Percentiles rank a stretch among this genome's conserved stretches.
These are phyloP conservation scores for Timema cristinae DNA, from an alignment of 2,888 invertebrate genomes.

Conservation along the genomic window DNA sequence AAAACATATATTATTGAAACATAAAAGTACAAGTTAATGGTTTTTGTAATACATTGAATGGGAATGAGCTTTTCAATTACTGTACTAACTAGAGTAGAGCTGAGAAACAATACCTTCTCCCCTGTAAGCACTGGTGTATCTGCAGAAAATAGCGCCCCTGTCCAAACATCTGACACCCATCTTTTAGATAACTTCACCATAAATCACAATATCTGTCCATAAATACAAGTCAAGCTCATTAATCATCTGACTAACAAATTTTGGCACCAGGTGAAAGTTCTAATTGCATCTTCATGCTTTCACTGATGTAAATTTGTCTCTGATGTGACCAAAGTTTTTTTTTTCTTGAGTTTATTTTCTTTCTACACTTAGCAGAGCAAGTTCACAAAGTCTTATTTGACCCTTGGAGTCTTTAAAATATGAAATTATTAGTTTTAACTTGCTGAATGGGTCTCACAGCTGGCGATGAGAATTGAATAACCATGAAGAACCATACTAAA, in stretches of 20 bases:
- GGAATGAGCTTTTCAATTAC: too few relatives aligned
- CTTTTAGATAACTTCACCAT: too few relatives aligned
- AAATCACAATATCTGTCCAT: too few relatives aligned
- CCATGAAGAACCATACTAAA: not conserved
- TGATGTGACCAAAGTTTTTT: not conserved
- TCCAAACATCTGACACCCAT: too few relatives aligned
- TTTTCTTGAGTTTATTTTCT: not conserved
- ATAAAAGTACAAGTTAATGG: too few relatives aligned
- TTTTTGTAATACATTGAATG: too few relatives aligned
- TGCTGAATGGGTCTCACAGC: not conserved
- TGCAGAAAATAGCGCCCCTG: too few relatives aligned
- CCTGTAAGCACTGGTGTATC: not conserved
- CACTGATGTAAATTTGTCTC: not conserved
- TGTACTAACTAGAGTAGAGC: too few relatives aligned
- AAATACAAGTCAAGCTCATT: too few relatives aligned
- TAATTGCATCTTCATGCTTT: not conserved
- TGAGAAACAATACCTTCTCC: too few relatives aligned
- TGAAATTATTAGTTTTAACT: conserved; percentile 1
- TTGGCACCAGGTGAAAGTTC: not conserved
- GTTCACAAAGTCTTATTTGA: not conserved
- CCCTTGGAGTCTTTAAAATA: not conserved
- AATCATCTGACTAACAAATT: not conserved
- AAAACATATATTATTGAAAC: too few relatives aligned
- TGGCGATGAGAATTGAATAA: not conserved
- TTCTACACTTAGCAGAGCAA: conserved; percentile 1